A percentile compares a stretch with the other conserved stretches of the same genome.
phyloP scores from a whole-genome alignment of 2,113 vertebrate species.

The Campylomormyrus tamandua region DNA sequence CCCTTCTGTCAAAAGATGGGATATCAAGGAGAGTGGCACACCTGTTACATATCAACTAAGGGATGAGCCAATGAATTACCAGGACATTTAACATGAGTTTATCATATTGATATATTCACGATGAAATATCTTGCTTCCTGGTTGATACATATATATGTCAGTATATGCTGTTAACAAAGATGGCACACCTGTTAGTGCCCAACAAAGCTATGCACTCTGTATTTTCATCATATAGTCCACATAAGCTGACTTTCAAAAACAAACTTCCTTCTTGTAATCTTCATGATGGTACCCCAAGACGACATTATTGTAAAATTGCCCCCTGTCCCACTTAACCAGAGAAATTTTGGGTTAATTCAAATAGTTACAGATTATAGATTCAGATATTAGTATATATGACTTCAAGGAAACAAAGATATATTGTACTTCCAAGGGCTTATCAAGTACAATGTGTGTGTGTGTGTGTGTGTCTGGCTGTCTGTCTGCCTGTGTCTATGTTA shows the following conservation, averaged over 20 bases:
- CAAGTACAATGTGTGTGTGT: slow-evolving; percentile 40
- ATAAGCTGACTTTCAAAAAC: slow-evolving; percentile 38
- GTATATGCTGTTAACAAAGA: slow-evolving; percentile 50
- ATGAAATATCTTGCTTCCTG: slow-evolving; percentile 49
- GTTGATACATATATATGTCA: slow-evolving; percentile 31
- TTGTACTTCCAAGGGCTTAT: slow-evolving; percentile 1
- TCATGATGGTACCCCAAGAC: slow-evolving; percentile 25
- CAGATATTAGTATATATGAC: slow-evolving; percentile 28
- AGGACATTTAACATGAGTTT: slow-evolving; percentile 56
- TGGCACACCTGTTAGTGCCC: slow-evolving; percentile 51
- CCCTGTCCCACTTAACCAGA: slow-evolving; percentile 24
- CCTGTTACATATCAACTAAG: slow-evolving; percentile 53
- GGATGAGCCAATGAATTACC: slow-evolving; percentile 34
- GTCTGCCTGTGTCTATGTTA: neutral
- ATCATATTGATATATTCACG: slow-evolving; percentile 69
- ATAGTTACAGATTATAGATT: slow-evolving; percentile 34
- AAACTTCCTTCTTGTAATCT: slow-evolving; percentile 25
- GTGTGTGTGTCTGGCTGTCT: neutral
- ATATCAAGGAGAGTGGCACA: slow-evolving; percentile 33
- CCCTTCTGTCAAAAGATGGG: slow-evolving; percentile 31
- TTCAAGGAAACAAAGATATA: slow-evolving; percentile 23
- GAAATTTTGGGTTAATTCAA: slow-evolving; percentile 33
- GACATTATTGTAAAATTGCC: slow-evolving; percentile 32
- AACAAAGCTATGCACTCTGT: slow-evolving; percentile 61
- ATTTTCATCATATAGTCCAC: slow-evolving; percentile 34